Base-by-base conservation (phyloP, 2,113 vertebrate species). In the Pseudonaja textilis region DNA sequence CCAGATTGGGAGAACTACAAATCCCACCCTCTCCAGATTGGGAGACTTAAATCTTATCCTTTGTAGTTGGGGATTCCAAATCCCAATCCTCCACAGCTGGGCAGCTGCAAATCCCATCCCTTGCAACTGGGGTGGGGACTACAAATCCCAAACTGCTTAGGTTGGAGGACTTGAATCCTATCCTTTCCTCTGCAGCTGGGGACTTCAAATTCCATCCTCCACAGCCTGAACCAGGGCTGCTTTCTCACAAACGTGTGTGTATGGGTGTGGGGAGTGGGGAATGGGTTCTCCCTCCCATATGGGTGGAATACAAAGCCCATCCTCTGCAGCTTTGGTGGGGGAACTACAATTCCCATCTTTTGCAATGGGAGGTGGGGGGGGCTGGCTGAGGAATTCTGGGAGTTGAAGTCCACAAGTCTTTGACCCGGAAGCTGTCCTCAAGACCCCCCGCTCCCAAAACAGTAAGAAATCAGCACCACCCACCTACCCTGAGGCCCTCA, bases 341-440 rank as follows among this genome's bases (percentile, higher is more conserved):
- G 59, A 3, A 26, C 59, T 61, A 3, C 59, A 26, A 61, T 11
- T 1, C 25, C 59, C 25, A 61, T 61, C 59, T 3, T 61, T 11
- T 26, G 25, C 59, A 61, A 25, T 6, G 47, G 47, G 8, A 50
- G 47, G 47, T 56, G 20, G 20, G 20, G 11, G 57, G 25, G 29
- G 22, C 45, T 50, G 1, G 85, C 47, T 29, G 42, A 23, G 85
- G 85, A 34, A 86, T 47, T 45, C 10, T 87, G 85, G 85, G 25
- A 52, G 12, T 29, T 50, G 64, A 69, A 69, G 29, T 18, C 5
- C n/a, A 16, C 29, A 16, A 69, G 4, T 69, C 61, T 25, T 50
- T 50, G 93, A 97, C 97, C 93, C 98, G 99, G 93, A 99, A 98
- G 94, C 95, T 99, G 39, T 99, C 99, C 0, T 99, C 99, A 0